A percentile compares a stretch with the other conserved stretches of the same genome.
Conservation (phyloP, 2,797 vertebrate genomes). For the Otolemur crassicaudatus region DNA sequence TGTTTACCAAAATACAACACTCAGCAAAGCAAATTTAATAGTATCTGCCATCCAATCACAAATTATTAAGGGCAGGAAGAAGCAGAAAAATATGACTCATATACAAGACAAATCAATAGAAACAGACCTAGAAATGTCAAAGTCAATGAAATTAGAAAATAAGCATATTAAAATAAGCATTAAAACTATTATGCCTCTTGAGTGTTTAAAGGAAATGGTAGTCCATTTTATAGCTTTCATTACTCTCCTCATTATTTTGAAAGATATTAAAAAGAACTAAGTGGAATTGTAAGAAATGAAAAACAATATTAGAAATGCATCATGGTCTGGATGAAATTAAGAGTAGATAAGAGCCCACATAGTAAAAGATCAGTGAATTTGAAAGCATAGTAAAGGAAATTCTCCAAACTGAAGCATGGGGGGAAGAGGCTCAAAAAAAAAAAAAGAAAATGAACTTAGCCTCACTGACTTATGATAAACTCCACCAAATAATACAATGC, state of each 20-base stretch:
- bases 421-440: background rate
- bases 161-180: background rate
- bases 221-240: background rate
- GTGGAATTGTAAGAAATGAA: background rate
- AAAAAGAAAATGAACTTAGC: background rate
- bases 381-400: background rate
- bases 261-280: background rate
- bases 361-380: background rate
- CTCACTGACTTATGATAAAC: background rate
- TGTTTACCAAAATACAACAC: background rate
- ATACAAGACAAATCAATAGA: background rate
- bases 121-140: background rate
- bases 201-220: background rate
- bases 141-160: background rate
- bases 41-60: background rate
- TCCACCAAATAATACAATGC: background rate
- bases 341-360: background rate
- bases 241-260: background rate
- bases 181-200: background rate
- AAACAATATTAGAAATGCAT: background rate
- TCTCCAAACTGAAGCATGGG: background rate
- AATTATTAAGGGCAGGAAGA: background rate
- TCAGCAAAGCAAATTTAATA: background rate
- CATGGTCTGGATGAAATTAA: background rate
- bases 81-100: slow-evolving; percentile 15